Conservation (phyloP, 2,888 invertebrate species). For the Graphium colonna region DNA sequence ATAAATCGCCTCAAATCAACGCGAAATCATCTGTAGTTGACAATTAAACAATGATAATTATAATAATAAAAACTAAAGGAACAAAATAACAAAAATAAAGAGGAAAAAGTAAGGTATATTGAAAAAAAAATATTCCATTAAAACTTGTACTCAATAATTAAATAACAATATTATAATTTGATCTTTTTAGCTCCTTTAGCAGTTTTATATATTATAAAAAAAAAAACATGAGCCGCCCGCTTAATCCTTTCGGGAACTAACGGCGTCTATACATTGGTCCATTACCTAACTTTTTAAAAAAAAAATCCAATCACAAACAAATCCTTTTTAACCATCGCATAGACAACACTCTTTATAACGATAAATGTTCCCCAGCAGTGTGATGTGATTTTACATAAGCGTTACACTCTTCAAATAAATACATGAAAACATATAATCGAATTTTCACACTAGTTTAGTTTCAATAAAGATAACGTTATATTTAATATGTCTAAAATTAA, state of each 20-base stretch:
- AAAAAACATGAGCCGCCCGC: slow-evolving; percentile 60
- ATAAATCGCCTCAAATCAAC: slow-evolving; percentile 55
- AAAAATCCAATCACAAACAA: slow-evolving; percentile 42
- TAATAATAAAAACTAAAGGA: slow-evolving; percentile 77
- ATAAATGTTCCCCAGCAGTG: slow-evolving; percentile 55
- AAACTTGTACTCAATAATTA: slow-evolving; percentile 80
- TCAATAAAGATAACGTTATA: slow-evolving; percentile 70
- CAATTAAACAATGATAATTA: slow-evolving; percentile 74
- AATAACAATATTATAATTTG: slow-evolving; percentile 79
- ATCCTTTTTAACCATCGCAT: slow-evolving; percentile 36
- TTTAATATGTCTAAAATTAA: slow-evolving; percentile 75
- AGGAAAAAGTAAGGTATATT: slow-evolving; percentile 71
- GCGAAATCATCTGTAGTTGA: slow-evolving; percentile 58
- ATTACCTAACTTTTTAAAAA: slow-evolving; percentile 49
- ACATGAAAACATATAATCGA: slow-evolving; percentile 49
- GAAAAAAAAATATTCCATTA: slow-evolving; percentile 73
- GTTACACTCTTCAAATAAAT: slow-evolving; percentile 62
- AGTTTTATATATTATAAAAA: slow-evolving; percentile 52
- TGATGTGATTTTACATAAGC: slow-evolving; percentile 69
- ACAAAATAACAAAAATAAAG: slow-evolving; percentile 76
- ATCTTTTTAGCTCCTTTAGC: slow-evolving; percentile 69
- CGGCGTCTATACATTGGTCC: slow-evolving; percentile 70
- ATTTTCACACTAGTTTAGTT: slow-evolving; percentile 50
- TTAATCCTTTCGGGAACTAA: slow-evolving; percentile 50
- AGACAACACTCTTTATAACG: slow-evolving; percentile 50